Evolutionary conservation across 2,113 vertebrate genomes (phyloP), one percentile per base, ranked within the genome.

Genomic region (Dendrocopos noguchii): DNA sequence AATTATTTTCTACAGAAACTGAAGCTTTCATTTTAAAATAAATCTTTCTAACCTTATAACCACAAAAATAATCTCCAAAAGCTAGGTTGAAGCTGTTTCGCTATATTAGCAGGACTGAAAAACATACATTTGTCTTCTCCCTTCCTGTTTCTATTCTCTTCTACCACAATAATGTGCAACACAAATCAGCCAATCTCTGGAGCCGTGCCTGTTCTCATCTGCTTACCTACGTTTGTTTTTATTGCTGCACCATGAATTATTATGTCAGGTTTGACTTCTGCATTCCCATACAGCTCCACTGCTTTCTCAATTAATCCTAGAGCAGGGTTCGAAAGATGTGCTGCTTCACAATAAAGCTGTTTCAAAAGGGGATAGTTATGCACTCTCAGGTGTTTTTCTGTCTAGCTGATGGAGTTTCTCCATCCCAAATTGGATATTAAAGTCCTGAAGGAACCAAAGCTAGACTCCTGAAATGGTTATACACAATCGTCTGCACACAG

Each of bases 11-110:
- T 74, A 67, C 42, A 57, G 46, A 53, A 56, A 70, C 78, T 66
- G 64, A 73, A 87, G 59, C 42, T 56, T 89, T 91, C 52, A 31
- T 87, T 92, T 94, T 8, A 87, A 87, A 93, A 85, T 67, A 89
- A 93, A 91, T 89, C 74, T 82, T 91, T 87, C 47, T 64, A 89
- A 88, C 79, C 13, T 63, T 56, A 31, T 29, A 94, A 67, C 64
- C 4, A 8, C 72, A 89, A 85, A 91, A 91, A 80, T 82, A 57
- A 80, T 89, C 60, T 83, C 59, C 28, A 74, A 65, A 95, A 94
- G 74, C 60, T 74, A 89, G 66, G 68, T 13, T 93, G 64, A 64
- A 73, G 47, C 22, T 80, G 56, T 88, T 95, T 73, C 6, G 2
- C 64, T 83, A 3, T n/a, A 80, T 84, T 84, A 82, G 28, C 36